These are phyloP conservation scores for Cantharis nigra DNA, from an alignment of 2,888 invertebrate species.

Conservation along the genomic window DNA sequence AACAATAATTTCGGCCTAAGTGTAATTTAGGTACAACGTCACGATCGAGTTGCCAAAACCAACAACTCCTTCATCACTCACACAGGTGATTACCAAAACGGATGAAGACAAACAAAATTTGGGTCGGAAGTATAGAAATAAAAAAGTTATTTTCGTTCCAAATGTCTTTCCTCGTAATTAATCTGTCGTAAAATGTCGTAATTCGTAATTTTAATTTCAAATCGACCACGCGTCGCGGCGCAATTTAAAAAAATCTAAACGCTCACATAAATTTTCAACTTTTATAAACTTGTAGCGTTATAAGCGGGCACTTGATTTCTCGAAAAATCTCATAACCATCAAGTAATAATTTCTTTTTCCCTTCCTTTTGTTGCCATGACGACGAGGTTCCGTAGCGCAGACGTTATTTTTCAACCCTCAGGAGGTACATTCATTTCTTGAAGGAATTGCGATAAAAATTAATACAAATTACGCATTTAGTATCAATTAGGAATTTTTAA, in stretches of 20 bases:
- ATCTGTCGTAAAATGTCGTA: background rate
- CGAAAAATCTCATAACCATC: slow-evolving; percentile 53
- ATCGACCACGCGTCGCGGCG: background rate
- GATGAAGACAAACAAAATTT: background rate
- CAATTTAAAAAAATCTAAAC: background rate
- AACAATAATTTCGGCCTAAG: background rate
- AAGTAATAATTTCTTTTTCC: slow-evolving; percentile 52
- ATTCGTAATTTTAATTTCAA: background rate
- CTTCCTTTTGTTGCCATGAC: slow-evolving; percentile 37
- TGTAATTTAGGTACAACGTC: background rate
- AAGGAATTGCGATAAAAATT: background rate
- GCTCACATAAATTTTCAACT: background rate
- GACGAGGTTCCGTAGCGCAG: slow-evolving; percentile 20
- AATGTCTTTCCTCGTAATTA: background rate
- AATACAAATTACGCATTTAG: background rate
- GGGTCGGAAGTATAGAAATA: slow-evolving; percentile 13
- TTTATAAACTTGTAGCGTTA: slow-evolving; percentile 19
- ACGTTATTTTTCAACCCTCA: slow-evolving; percentile 1
- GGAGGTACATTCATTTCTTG: slow-evolving; percentile 1
- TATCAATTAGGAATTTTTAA: background rate
- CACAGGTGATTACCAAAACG: background rate
- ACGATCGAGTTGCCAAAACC: background rate
- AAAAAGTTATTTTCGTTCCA: slow-evolving; percentile 7
- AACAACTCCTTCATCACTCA: background rate
- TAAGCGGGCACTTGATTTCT: slow-evolving; percentile 24